A percentile compares a stretch with the other conserved stretches of the same genome.
Conservation (phyloP, 1,140 invertebrate species). For the Aphaenogaster floridana region DNA sequence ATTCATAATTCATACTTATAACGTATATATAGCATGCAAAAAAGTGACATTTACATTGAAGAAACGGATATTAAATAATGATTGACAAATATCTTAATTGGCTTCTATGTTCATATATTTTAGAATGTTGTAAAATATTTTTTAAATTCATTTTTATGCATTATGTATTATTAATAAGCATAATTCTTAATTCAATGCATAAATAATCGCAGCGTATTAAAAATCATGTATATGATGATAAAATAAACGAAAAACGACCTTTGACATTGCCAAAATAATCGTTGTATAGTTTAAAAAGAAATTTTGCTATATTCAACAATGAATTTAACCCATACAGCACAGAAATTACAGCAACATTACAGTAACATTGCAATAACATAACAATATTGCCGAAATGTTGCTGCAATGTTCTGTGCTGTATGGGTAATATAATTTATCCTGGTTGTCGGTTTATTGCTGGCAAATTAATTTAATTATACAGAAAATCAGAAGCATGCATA, state of each 20-base stretch:
- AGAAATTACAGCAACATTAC: no score
- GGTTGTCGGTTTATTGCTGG: not conserved
- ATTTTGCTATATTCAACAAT: not conserved
- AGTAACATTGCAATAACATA: no score
- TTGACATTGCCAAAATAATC: not conserved
- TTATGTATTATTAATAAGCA: constrained; percentile 4
- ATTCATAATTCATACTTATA: not conserved
- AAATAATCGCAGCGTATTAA: not conserved
- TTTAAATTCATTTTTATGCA: not conserved
- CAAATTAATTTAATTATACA: not conserved
- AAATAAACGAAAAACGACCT: not conserved
- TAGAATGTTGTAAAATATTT: not conserved
- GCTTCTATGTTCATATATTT: not conserved
- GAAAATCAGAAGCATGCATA: not conserved
- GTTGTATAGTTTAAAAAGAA: not conserved
- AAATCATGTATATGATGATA: not conserved
- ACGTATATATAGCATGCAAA: no score
- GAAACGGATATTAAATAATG: not conserved
- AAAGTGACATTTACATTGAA: not conserved
- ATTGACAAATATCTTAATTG: not conserved
- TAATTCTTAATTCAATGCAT: not conserved
- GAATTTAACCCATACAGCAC: no score
- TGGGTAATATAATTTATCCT: not conserved
- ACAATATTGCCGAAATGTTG: no score
- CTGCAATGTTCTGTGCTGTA: no score